Evolutionary conservation across 2,797 vertebrate genomes (phyloP), one percentile per base, ranked within the genome.

Genomic region (Phoebastria nigripes): DNA sequence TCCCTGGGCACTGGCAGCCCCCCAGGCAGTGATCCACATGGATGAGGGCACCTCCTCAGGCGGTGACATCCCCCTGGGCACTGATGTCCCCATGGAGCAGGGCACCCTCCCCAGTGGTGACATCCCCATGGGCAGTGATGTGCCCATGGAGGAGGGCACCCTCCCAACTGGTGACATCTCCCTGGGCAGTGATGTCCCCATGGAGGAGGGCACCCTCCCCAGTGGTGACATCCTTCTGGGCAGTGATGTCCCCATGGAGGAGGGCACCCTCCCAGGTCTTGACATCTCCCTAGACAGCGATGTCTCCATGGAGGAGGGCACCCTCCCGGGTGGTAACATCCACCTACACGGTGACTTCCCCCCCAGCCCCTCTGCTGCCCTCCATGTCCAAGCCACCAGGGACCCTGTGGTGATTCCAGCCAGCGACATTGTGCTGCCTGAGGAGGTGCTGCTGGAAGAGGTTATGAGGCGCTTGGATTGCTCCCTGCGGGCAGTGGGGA

Each of bases 221-320:
- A 2, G 15, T 4, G 3, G 10, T 46, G 51, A 46, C 28, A 22
- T 24, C 16, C 4, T 13, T 21, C 47, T 20, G 8, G 28, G 3
- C 18, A n/a, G 24, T 14, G 26, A 66, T 31, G 21, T 31, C 7
- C 5, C 8, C 52, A 69, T 39, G 35, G 17, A 39, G 3, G n/a
- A 16, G 8, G 10, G 2, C 22, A 81, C 13, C 22, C 3, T 41
- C 22, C 22, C 4, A 2, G 3, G 17, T 2, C 2, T 6, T 49
- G 35, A 49, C 31, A 22, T 25, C 13, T 6, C 26, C 39, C 39
- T 31, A 4, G 11, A 1, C 15, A 54, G 12, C 16, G 37, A 69
- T 18, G 29, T 26, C 4, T 2, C 5, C n/a, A 55, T 28, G 42
- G 51, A n/a, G 3, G 39, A 39, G 11, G 26, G 6, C 58, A 63